phyloP scores from a whole-genome alignment of 2,113 vertebrate species.

The Strix aluco region DNA sequence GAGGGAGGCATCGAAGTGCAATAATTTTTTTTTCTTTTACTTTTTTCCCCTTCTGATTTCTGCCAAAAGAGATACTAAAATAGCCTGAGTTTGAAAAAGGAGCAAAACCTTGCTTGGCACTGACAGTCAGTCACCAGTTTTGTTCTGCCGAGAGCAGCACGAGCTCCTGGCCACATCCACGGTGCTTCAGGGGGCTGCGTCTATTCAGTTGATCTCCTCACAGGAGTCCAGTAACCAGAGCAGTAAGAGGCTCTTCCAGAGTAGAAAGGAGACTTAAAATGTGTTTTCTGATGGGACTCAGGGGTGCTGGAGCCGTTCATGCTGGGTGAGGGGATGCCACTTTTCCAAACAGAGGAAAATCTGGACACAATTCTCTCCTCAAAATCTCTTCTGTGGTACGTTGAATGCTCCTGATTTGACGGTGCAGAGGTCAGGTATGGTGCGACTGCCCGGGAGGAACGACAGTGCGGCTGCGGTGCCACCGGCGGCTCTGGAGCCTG shows the following conservation, averaged over 20 bases:
- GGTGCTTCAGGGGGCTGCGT: background rate
- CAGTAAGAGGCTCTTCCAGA: background rate
- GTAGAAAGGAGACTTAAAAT: background rate
- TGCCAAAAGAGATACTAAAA: background rate
- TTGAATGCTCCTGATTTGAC: background rate
- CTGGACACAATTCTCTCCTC: background rate
- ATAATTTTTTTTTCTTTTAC: background rate
- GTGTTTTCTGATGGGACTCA: background rate
- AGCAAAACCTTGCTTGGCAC: background rate
- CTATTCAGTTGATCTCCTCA: accelerated
- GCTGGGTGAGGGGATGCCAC: background rate
- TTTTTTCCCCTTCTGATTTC: background rate
- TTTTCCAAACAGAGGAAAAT: background rate
- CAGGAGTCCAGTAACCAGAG: background rate
- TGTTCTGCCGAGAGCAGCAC: background rate
- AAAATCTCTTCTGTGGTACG: background rate
- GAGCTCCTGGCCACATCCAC: background rate
- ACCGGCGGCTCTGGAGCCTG: background rate
- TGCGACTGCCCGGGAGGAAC: background rate
- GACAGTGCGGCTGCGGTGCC: accelerated
- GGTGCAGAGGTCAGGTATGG: background rate
- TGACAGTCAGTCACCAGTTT: background rate
- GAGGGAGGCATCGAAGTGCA: background rate
- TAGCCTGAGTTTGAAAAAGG: background rate
- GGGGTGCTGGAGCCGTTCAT: background rate